Evolutionary conservation across 2,888 invertebrate species (phyloP).

Genomic region (Atherix ibis): DNA sequence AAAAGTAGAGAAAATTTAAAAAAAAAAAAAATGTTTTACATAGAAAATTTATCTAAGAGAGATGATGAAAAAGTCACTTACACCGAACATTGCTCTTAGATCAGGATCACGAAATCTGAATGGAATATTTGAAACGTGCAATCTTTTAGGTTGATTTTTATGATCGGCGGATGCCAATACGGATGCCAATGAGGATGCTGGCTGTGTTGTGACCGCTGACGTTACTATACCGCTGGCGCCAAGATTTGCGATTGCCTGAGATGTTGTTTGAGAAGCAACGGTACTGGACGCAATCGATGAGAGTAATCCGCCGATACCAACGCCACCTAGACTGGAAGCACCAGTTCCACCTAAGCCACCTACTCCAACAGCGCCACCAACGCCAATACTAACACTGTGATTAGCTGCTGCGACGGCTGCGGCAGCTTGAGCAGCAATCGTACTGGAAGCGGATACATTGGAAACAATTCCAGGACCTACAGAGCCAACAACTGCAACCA

Average conservation of each 20-base stretch:
- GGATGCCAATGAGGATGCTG: slow-evolving; percentile 28
- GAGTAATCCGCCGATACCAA: slow-evolving; percentile 18
- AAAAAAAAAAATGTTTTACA: slow-evolving; percentile 1
- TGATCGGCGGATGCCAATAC: slow-evolving; percentile 41
- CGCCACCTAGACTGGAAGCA: slow-evolving; percentile 21
- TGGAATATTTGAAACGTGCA: slow-evolving; percentile 99
- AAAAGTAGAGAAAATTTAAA: background rate
- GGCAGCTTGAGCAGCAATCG: slow-evolving; percentile 13
- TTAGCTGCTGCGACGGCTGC: slow-evolving; percentile 14
- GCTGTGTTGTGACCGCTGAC: slow-evolving; percentile 31
- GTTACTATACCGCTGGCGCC: slow-evolving; percentile 21
- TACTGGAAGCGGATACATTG: slow-evolving; percentile 11
- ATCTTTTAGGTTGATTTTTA: slow-evolving; percentile 72
- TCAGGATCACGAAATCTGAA: slow-evolving; percentile 99
- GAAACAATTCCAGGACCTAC: slow-evolving; percentile 12
- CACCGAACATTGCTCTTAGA: slow-evolving; percentile 95
- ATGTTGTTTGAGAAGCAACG: slow-evolving; percentile 19
- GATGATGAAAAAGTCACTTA: too few relatives aligned
- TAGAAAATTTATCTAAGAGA: slow-evolving; percentile 10
- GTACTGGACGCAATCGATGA: slow-evolving; percentile 15
- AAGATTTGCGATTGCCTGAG: slow-evolving; percentile 28
- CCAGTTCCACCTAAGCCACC: slow-evolving; percentile 10
- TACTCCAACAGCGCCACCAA: slow-evolving; percentile 7
- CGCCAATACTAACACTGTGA: slow-evolving; percentile 16
- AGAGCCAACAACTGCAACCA: slow-evolving; percentile 10